Evolutionary conservation across 2,888 invertebrate species (phyloP).

Genomic region (Eumacrocentrus americanus): DNA sequence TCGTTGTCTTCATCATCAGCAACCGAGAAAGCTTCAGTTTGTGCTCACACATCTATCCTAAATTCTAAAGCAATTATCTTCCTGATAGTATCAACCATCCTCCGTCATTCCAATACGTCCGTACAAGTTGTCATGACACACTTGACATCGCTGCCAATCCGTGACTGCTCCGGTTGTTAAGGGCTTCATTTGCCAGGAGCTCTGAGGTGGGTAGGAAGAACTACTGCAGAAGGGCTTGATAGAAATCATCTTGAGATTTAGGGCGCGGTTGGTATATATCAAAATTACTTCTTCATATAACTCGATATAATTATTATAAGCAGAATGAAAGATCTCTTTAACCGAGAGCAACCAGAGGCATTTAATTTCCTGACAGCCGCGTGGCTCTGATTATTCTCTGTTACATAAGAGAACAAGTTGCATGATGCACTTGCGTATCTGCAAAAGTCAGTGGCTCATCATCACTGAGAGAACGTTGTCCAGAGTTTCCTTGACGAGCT

Average conservation of each 20-base stretch:
- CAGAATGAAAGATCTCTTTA: not conserved
- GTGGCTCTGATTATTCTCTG: constrained; percentile 9
- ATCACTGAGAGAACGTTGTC: no score
- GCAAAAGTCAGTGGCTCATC: not conserved
- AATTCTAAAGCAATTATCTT: no score
- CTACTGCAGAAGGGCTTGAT: constrained; percentile 2
- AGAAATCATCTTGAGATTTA: constrained; percentile 2
- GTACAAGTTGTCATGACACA: constrained; percentile 25
- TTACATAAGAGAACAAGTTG: constrained; percentile 5
- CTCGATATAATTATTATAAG: not conserved
- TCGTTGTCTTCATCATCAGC: no score
- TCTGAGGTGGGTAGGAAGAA: not conserved
- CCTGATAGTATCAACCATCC: no score
- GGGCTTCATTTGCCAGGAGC: not conserved
- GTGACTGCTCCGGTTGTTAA: constrained; percentile 7
- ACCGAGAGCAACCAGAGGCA: not conserved
- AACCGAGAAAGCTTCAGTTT: no score
- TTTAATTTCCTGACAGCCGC: constrained; percentile 1
- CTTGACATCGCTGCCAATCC: constrained; percentile 6
- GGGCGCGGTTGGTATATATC: constrained; percentile 10
- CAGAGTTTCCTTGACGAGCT: no score
- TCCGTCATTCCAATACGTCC: no score
- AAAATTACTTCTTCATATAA: not conserved
- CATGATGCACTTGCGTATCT: constrained; percentile 10
- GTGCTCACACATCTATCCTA: no score